These are phyloP conservation scores for Staurois parvus DNA, from an alignment of 2,797 vertebrate species.

Conservation along the genomic window DNA sequence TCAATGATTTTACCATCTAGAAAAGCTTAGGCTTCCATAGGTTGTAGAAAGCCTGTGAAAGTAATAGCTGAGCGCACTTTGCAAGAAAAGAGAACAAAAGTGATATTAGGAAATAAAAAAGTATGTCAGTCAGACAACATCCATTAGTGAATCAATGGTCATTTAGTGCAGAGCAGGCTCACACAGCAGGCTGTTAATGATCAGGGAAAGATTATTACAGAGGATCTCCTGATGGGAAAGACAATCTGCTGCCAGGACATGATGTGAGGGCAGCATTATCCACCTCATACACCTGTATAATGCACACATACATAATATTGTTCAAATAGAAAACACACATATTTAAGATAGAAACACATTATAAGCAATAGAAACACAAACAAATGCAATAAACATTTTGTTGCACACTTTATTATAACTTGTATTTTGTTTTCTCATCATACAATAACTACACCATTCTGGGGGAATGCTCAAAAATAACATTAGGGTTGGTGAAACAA, in stretches of 20 bases:
- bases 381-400: conserved; percentile 16
- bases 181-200: conserved; percentile 63
- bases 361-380: conserved; percentile 13
- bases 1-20: neutral
- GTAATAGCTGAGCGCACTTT: conserved; percentile 34
- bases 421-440: neutral
- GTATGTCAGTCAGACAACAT: conserved; percentile 58
- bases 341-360: conserved; percentile 13
- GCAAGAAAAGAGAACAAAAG: conserved; percentile 48
- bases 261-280: conserved; percentile 31
- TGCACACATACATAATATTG: conserved; percentile 26
- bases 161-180: conserved; percentile 59
- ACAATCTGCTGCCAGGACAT: conserved; percentile 57
- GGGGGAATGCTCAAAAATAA: neutral
- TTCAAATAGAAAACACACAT: conserved; percentile 11
- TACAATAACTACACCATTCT: neutral
- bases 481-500: too few relatives aligned
- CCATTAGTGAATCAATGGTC: conserved; percentile 61
- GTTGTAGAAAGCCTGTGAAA: conserved; percentile 4
- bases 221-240: conserved; percentile 46
- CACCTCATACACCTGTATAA: conserved; percentile 49
- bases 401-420: neutral
- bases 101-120: conserved; percentile 54
- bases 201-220: conserved; percentile 60
- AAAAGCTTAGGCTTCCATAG: neutral